These are phyloP conservation scores for Mellivora capensis DNA, from an alignment of 2,113 vertebrate genomes.

Conservation along the genomic window DNA sequence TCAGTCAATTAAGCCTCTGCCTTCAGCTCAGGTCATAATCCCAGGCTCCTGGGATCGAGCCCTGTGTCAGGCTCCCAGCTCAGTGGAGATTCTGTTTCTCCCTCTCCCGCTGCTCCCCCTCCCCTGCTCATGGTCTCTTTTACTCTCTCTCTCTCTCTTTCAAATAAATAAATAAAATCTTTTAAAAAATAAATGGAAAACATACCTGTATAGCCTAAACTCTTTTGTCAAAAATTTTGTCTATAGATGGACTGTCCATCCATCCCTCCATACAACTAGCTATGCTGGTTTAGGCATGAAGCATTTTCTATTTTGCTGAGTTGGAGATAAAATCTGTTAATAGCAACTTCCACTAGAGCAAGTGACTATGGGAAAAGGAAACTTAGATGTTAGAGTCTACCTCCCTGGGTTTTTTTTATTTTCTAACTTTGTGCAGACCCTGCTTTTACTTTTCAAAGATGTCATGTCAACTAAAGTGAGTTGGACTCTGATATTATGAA, in stretches of 20 bases:
- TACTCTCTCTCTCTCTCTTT: no score
- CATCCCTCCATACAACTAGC: not conserved
- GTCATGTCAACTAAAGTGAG: not conserved
- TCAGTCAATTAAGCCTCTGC: no score
- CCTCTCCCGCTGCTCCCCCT: no score
- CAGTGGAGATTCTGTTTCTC: no score
- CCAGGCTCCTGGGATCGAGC: no score
- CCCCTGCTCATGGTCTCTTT: no score
- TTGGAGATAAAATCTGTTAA: not conserved
- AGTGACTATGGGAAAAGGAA: not conserved
- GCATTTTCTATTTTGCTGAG: not conserved
- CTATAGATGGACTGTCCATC: not conserved
- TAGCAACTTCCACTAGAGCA: not conserved
- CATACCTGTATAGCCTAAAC: not conserved
- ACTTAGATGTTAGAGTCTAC: not conserved
- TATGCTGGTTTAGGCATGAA: not conserved
- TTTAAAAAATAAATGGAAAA: not conserved
- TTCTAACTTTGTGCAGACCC: not conserved
- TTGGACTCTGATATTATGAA: not conserved
- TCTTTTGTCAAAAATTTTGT: not conserved
- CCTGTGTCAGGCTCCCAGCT: no score
- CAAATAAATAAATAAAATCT: no score
- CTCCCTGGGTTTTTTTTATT: not conserved
- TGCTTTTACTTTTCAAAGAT: slow-evolving; percentile 31
- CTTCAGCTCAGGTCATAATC: no score